Percentiles rank a stretch among this genome's conserved stretches.
Conservation (phyloP, 1,140 invertebrate species). For the Gonioctena quinquepunctata region DNA sequence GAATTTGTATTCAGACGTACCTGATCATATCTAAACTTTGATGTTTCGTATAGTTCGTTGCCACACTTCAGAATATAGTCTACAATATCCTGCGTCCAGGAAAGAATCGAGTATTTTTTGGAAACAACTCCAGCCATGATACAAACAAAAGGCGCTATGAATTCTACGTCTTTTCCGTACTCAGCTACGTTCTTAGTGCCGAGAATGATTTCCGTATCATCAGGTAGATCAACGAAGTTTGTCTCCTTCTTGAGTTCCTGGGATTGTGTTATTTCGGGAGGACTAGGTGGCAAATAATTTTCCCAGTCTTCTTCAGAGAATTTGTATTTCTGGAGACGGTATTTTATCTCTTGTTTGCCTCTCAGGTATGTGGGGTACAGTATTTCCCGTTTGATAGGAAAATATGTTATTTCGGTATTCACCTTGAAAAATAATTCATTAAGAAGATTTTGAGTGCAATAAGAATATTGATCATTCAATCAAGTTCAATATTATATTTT, state of each 20-base stretch:
- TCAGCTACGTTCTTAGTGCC: constrained; percentile 54
- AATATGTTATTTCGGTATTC: constrained; percentile 38
- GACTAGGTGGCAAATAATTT: constrained; percentile 22
- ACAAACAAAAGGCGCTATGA: constrained; percentile 58
- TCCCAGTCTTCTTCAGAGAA: constrained; percentile 20
- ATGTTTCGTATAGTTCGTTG: constrained; percentile 55
- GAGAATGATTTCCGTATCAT: constrained; percentile 58
- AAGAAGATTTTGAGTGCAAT: too few species aligned
- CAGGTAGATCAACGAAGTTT: constrained; percentile 59
- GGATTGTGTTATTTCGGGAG: constrained; percentile 49
- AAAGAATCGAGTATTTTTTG: constrained; percentile 58
- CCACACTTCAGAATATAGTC: constrained; percentile 59
- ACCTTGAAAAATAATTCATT: constrained; percentile 3
- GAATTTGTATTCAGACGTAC: too few species aligned
- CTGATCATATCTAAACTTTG: constrained; percentile 53
- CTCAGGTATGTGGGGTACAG: constrained; percentile 31
- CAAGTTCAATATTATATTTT: too few species aligned
- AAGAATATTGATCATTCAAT: too few species aligned
- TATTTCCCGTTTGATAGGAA: constrained; percentile 33
- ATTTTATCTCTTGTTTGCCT: constrained; percentile 30
- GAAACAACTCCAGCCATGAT: constrained; percentile 61
- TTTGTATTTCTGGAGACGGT: constrained; percentile 5
- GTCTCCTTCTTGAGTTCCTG: constrained; percentile 57
- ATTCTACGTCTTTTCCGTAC: constrained; percentile 42
- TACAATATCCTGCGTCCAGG: constrained; percentile 58